Base-by-base conservation (phyloP, 2,888 invertebrate species). In the Julus scandinavius region DNA sequence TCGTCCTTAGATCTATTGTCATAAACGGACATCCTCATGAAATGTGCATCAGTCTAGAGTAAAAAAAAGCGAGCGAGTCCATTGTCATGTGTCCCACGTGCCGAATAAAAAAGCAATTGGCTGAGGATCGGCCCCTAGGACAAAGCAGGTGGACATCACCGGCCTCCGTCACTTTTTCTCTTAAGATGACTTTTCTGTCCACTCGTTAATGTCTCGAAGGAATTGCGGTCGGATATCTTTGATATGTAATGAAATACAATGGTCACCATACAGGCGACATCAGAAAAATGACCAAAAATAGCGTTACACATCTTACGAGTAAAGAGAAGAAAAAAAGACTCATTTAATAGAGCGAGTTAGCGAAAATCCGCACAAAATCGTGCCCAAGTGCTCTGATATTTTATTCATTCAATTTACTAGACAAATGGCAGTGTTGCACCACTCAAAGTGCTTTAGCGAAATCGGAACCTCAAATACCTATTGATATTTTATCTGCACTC, bases 221-320 rank as follows among this genome's bases (percentile, higher is more conserved):
- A 63, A 63, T 63, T 63, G 58, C 58, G 58, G 58, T 63, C n/a
- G 58, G 58, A 63, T 63, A 63, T 63, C 58, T 63, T 17, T 63
- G 58, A 63, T 63, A 63, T n/a, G 58, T 63, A 63, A 63, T 63
- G 58, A 63, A 63, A 63, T 63, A 63, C 58, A 63, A 63, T 63
- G 58, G 58, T 63, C 58, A n/a, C 58, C n/a, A n/a, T n/a, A n/a
- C 6, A n/a, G 17, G 17, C 1, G 58, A 63, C 58, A 63, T 63
- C 58, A 63, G 58, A 63, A n/a, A 63, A 63, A 63, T 63, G 58
- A 63, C n/a, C 58, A 63, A 63, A 63, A 63, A 63, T 2, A 17
- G n/a, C 17, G 58, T 63, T n/a, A n/a, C 1, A 45, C n/a, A 63
- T n/a, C 58, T 63, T 63, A 63, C 3, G 58, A 45, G 45, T 2